phyloP scores from a whole-genome alignment of 2,797 vertebrate genomes.

The Sebastes glaucus region DNA sequence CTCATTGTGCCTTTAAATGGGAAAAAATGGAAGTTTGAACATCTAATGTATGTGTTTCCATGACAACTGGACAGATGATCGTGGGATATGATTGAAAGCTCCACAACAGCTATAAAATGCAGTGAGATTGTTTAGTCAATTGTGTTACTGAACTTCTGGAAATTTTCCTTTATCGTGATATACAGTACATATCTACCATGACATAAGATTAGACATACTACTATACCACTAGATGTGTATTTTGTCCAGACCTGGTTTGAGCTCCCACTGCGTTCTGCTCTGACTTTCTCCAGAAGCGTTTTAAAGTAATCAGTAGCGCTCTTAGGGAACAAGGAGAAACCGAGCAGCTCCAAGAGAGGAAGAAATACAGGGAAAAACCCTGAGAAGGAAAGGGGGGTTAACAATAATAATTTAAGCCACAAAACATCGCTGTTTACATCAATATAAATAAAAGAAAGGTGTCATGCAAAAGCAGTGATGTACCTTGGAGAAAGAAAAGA shows the following conservation, averaged over 20 bases:
- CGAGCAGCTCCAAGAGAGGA: conserved; percentile 53
- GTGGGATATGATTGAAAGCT: neutral
- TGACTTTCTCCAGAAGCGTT: conserved; percentile 39
- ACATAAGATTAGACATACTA: neutral
- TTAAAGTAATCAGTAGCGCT: conserved; percentile 22
- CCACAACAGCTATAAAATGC: neutral
- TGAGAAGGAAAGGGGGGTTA: neutral
- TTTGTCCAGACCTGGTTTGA: conserved; percentile 60
- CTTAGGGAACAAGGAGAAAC: conserved; percentile 35
- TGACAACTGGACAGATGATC: neutral
- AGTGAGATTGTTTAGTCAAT: neutral
- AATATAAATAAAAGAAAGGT: neutral
- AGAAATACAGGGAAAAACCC: conserved; percentile 44
- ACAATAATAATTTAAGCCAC: neutral
- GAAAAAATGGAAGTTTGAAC: neutral
- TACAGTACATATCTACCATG: neutral
- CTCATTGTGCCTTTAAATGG: no score
- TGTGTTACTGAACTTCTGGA: neutral
- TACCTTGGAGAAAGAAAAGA: conserved; percentile 35
- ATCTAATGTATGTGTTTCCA: neutral
- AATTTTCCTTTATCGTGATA: neutral
- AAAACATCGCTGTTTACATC: neutral
- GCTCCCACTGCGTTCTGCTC: conserved; percentile 17
- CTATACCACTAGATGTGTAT: neutral
- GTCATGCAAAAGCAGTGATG: neutral